Conservation (phyloP, 1,140 invertebrate species). For the Galendromus occidentalis region DNA sequence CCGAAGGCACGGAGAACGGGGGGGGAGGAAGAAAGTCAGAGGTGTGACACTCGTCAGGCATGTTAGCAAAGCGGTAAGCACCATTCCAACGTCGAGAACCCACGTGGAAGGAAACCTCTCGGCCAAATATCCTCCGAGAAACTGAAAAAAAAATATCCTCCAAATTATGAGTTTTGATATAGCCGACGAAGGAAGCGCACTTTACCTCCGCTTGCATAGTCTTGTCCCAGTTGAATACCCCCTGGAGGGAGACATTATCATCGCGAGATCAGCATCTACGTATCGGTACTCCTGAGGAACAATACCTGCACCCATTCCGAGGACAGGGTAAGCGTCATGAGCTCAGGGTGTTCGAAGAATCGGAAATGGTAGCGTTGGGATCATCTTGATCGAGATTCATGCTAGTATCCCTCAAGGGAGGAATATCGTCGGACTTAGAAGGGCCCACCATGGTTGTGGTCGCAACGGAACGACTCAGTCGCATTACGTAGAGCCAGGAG, state of each 20-base stretch:
- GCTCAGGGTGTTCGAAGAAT: too few species aligned
- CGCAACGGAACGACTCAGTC: too few species aligned
- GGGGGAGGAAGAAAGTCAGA: background rate
- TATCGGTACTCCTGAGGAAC: too few species aligned
- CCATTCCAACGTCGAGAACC: background rate
- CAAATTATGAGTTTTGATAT: constrained; percentile 14
- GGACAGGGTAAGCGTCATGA: too few species aligned
- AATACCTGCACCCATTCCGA: too few species aligned
- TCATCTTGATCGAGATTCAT: too few species aligned
- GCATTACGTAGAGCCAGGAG: too few species aligned
- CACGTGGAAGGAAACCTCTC: constrained; percentile 12
- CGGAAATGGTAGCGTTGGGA: too few species aligned
- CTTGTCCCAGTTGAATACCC: constrained; percentile 24
- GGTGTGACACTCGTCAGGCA: background rate
- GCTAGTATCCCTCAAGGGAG: too few species aligned
- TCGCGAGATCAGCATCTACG: too few species aligned
- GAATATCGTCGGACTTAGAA: background rate
- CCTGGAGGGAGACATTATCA: background rate
- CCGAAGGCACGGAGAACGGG: background rate
- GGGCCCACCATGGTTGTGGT: background rate
- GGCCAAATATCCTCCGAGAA: constrained; percentile 29
- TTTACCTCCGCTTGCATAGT: constrained; percentile 27
- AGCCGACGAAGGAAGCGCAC: constrained; percentile 30
- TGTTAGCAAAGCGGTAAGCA: background rate
- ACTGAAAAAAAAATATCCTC: constrained; percentile 23